These are phyloP conservation scores for Puntigrus tetrazona DNA, from an alignment of 2,113 vertebrate species.

Conservation along the genomic window DNA sequence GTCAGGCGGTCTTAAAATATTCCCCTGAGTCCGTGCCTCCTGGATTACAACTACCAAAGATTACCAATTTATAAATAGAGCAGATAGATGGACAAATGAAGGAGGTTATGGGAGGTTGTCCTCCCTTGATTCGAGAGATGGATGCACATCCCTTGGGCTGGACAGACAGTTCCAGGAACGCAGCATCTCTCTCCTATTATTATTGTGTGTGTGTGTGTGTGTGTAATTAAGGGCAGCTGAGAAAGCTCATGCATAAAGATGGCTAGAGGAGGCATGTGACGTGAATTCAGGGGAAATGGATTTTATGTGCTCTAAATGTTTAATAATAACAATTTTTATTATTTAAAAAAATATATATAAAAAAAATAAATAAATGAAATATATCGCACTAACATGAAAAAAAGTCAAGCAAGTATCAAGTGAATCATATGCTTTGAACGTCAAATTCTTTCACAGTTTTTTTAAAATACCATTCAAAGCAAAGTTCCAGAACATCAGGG, in stretches of 20 bases:
- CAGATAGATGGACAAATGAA: background rate
- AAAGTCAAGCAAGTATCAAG: too few relatives aligned
- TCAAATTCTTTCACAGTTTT: too few relatives aligned
- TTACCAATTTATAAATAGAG: slow-evolving; percentile 11
- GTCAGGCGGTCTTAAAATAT: slow-evolving; percentile 10
- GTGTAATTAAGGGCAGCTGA: slow-evolving; percentile 27
- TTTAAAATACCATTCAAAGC: too few relatives aligned
- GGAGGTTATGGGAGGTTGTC: slow-evolving; percentile 8
- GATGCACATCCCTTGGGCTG: background rate
- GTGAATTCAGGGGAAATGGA: background rate
- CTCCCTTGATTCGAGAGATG: slow-evolving; percentile 20
- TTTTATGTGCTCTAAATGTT: background rate
- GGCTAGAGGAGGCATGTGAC: background rate
- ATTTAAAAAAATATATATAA: too few relatives aligned
- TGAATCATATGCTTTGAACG: background rate
- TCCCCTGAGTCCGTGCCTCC: background rate
- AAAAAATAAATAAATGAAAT: too few relatives aligned
- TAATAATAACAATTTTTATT: background rate
- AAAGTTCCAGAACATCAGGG: too few relatives aligned
- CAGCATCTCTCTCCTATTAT: slow-evolving; percentile 29
- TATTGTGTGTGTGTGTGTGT: slow-evolving; percentile 46
- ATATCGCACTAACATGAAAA: too few relatives aligned
- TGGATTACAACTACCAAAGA: slow-evolving; percentile 34
- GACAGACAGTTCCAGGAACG: background rate
- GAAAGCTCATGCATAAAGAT: slow-evolving; percentile 23